A percentile compares a stretch with the other conserved stretches of the same genome.
Evolutionary conservation across 2,797 vertebrate species (phyloP).

Genomic region (Dendrocincla fuliginosa): DNA sequence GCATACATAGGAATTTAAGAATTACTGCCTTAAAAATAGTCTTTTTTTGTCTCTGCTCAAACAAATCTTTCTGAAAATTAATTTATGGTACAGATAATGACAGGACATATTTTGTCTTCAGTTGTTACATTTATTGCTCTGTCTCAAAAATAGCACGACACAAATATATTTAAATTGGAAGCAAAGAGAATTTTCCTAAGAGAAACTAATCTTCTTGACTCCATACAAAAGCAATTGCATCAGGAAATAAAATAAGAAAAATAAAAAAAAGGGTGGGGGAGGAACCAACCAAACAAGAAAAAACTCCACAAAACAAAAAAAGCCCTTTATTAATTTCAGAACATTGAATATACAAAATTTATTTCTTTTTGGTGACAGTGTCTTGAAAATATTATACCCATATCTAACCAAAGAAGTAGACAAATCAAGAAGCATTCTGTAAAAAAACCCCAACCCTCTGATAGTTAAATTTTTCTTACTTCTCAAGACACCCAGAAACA

Average conservation of each 20-base stretch:
- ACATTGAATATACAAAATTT: not conserved
- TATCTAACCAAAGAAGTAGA: not conserved
- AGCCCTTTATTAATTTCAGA: not conserved
- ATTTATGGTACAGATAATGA: not conserved
- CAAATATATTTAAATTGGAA: not conserved
- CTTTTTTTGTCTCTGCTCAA: not conserved
- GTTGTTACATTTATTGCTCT: not conserved
- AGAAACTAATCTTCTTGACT: not conserved
- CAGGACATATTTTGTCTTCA: not conserved
- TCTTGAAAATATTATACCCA: not conserved
- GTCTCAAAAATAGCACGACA: not conserved
- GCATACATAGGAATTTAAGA: not conserved
- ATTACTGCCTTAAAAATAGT: not conserved
- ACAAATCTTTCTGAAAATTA: not conserved
- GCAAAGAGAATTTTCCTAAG: not conserved
- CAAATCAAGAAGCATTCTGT: not conserved
- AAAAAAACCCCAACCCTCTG: not conserved
- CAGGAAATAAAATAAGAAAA: not conserved
- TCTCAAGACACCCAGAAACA: not conserved
- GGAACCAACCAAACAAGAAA: not conserved
- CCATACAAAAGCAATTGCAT: not conserved
- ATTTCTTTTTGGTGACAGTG: not conserved
- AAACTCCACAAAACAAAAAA: rapidly evolving
- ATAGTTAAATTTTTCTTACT: not conserved
- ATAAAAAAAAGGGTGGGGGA: not conserved